Evolutionary conservation across 35 echinoderm and acorn worm genomes (phyloP), one percentile per base, ranked within the genome.

Genomic region (Amphiura filiformis): DNA sequence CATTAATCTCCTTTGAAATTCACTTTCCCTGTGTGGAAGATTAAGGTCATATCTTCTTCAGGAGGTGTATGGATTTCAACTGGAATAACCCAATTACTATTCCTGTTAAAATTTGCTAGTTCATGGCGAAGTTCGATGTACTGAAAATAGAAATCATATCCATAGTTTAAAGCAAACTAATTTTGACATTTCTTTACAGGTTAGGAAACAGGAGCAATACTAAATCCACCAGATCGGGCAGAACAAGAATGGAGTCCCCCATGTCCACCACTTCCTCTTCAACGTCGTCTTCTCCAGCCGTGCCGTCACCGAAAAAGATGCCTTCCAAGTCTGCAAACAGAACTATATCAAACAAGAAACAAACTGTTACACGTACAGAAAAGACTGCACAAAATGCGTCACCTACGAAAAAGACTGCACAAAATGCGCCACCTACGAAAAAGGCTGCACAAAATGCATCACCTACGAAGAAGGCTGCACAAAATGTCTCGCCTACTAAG

Each of bases 241-340:
- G 61, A 23, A 70, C 61, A 18, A 70, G 61, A 70, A 70, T 70
- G 28, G 61, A 70, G 1, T 70, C 61, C 1, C 61, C 61, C 26
- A 11, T 70, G 38, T n/a, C n/a, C 5, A 47, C 31, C 31, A 65
- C 31, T 34, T 17, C 80, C 9, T 82, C 80, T 18, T 82, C 80
- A 42, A 22, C 35, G 13, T 22, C 36, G 31, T 65, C 83, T 26
- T 85, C 83, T 18, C 83, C 83, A 65, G 47, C 61, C 4, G 61
- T 70, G 61, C 61, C 61, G 26, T 70, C 61, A 30, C 61, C 61
- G 2, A 70, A 85, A 12, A 65, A 56, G n/a, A 65, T 56, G 35
- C 83, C 83, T 65, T 65, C 83, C 56, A 85, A 65, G 32, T 37
- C 52, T 1, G 32, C 49, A 34, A 33, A 33, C 44, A 85, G 35